Conservation (phyloP, 2,113 vertebrate genomes). For the Chelonoidis abingdonii region DNA sequence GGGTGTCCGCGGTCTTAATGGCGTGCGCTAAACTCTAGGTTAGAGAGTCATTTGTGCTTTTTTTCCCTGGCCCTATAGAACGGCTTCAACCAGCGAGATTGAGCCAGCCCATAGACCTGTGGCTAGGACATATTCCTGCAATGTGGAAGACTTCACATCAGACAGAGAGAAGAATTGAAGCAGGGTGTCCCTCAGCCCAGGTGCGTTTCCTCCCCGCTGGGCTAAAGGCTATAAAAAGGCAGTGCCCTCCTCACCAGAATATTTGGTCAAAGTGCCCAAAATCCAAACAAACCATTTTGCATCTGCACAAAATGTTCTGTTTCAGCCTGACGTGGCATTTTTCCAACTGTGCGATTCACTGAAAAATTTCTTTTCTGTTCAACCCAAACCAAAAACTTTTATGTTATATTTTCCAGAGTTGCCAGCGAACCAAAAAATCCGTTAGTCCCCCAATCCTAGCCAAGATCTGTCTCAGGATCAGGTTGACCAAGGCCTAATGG, state of each 20-base stretch:
- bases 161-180: not conserved
- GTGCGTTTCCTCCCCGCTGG: not conserved
- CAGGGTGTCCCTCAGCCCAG: no score
- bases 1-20: no score
- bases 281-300: not conserved
- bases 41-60: not conserved
- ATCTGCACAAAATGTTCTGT: not conserved
- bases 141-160: not conserved
- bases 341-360: not conserved
- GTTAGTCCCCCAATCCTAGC: not conserved
- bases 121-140: not conserved
- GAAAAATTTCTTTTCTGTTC: not conserved
- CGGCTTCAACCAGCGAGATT: not conserved
- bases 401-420: not conserved
- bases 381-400: not conserved
- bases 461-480: not conserved
- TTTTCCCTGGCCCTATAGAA: not conserved
- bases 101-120: not conserved
- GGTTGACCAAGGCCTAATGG: no score
- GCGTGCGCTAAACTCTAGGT: not conserved
- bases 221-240: not conserved
- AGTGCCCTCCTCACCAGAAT: no score
- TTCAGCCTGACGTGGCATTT: not conserved
- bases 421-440: not conserved
- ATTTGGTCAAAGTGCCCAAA: not conserved